Evolutionary conservation across 2,797 vertebrate species (phyloP).

Genomic region (Galagoides demidoff): DNA sequence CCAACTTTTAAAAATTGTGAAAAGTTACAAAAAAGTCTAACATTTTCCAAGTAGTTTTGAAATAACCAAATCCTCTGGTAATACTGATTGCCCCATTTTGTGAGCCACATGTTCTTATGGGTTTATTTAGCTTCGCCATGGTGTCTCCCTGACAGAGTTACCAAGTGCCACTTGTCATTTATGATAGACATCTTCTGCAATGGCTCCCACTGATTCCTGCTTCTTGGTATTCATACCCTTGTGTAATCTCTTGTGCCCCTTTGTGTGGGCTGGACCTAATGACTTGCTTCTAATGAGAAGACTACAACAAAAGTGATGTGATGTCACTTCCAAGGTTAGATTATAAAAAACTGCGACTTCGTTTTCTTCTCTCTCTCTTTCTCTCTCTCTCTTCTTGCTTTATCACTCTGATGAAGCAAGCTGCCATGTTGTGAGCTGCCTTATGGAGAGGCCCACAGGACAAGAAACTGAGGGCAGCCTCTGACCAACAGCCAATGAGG

Average conservation of each 20-base stretch:
- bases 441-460: neutral
- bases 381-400: conserved; percentile 16
- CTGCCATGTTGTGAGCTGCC: conserved; percentile 35
- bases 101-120: neutral
- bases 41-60: conserved; percentile 34
- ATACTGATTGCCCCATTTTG: conserved; percentile 7
- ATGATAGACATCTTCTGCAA: neutral
- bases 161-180: conserved; percentile 20
- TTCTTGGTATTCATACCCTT: neutral
- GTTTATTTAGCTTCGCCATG: conserved; percentile 32
- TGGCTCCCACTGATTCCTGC: neutral
- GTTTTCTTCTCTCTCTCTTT: conserved; percentile 4
- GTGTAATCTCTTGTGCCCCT: neutral
- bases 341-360: conserved; percentile 46
- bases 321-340: conserved; percentile 53
- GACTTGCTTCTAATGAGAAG: conserved; percentile 23
- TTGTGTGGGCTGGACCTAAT: neutral
- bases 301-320: conserved; percentile 16
- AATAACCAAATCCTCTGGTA: conserved; percentile 16
- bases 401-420: conserved; percentile 56
- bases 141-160: conserved; percentile 1
- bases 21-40: conserved; percentile 32
- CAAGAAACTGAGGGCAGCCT: conserved; percentile 18
- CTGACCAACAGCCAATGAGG: conserved; percentile 30
- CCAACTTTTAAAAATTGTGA: conserved; percentile 15